phyloP scores from a whole-genome alignment of 2,113 vertebrate species.

The Recurvirostra avosetta region DNA sequence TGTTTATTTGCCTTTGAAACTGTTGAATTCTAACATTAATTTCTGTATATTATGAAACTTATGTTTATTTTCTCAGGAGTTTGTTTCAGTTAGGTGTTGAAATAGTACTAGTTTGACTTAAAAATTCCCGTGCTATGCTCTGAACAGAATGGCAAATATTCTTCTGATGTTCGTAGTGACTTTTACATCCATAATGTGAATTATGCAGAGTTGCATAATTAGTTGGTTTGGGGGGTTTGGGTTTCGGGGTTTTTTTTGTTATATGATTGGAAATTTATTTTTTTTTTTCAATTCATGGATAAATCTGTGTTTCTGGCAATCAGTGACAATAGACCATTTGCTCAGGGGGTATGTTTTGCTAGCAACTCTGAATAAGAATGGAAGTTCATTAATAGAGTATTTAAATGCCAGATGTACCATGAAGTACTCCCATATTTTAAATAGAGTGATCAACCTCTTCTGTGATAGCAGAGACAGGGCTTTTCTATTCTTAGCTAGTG shows the following conservation, averaged over 20 bases:
- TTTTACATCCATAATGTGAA: background rate
- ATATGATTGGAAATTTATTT: background rate
- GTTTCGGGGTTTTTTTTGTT: background rate
- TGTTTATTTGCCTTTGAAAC: background rate
- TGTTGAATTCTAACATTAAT: background rate
- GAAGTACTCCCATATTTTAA: slow-evolving; percentile 1
- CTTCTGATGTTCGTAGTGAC: background rate
- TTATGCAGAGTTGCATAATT: background rate
- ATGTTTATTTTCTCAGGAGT: background rate
- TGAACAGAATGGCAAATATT: background rate
- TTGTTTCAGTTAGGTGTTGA: background rate
- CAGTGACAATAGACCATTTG: background rate
- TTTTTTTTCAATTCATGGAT: background rate
- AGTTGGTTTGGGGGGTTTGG: background rate
- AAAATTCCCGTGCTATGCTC: background rate
- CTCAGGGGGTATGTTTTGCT: background rate
- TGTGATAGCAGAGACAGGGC: background rate
- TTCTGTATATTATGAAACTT: background rate
- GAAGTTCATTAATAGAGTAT: background rate
- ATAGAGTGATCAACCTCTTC: slow-evolving; percentile 17
- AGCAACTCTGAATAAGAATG: background rate
- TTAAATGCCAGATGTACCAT: slow-evolving; percentile 28
- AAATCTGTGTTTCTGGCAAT: background rate
- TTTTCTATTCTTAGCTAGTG: slow-evolving; percentile 55
- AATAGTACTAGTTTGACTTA: background rate